These are phyloP conservation scores for Falco punctatus DNA, from an alignment of 2,113 vertebrate genomes.

Conservation along the genomic window DNA sequence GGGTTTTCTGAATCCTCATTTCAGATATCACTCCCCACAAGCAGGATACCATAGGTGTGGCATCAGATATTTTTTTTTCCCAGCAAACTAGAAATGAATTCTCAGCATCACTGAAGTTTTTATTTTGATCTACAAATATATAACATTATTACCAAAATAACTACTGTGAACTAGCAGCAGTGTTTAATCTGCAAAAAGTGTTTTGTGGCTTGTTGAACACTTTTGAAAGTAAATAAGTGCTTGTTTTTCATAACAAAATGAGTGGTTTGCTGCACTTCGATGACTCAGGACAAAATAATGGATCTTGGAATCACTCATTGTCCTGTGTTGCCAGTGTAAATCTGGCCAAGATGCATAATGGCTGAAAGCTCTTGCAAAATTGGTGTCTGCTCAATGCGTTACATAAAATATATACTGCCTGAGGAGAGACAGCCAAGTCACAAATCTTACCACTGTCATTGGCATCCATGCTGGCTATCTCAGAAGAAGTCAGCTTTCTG, in stretches of 20 bases:
- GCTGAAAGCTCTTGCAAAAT: slow-evolving; percentile 46
- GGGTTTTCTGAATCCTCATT: not conserved
- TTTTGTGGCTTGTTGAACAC: slow-evolving; percentile 31
- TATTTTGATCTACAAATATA: not conserved
- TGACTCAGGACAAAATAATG: slow-evolving; percentile 66
- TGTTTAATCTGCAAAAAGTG: slow-evolving; percentile 40
- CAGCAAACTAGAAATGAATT: not conserved
- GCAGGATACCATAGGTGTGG: not conserved
- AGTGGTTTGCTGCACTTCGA: slow-evolving; percentile 17
- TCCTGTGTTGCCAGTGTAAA: slow-evolving; percentile 43
- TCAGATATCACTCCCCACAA: not conserved
- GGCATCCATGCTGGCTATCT: not conserved
- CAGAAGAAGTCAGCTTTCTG: not conserved
- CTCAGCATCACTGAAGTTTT: not conserved
- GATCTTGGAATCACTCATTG: slow-evolving; percentile 49
- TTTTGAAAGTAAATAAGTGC: slow-evolving; percentile 30
- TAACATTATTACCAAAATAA: slow-evolving; percentile 11
- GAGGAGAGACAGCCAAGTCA: not conserved
- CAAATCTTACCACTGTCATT: not conserved
- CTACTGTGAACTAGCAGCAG: not conserved
- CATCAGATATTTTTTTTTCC: not conserved
- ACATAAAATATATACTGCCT: not conserved
- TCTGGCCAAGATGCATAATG: slow-evolving; percentile 26
- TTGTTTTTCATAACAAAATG: slow-evolving; percentile 58
- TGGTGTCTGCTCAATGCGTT: slow-evolving; percentile 13